phyloP scores from a whole-genome alignment of 2,113 vertebrate species.

The Lepus europaeus region DNA sequence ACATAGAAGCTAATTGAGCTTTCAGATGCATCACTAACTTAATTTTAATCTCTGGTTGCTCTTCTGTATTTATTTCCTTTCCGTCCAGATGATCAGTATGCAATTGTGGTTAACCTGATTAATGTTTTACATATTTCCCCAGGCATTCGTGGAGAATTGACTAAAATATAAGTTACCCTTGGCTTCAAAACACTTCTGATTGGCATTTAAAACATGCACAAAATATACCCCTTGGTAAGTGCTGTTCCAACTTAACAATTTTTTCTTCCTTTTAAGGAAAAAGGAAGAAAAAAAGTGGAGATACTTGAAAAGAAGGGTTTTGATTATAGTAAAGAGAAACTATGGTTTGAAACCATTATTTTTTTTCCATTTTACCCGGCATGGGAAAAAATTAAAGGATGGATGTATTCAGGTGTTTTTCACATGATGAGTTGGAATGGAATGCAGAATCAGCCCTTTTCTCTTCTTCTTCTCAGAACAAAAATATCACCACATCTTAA shows the following conservation, averaged over 20 bases:
- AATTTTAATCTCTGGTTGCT: constrained; percentile 72
- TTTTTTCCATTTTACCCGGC: constrained; percentile 62
- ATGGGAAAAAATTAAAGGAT: constrained; percentile 33
- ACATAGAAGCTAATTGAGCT: constrained; percentile 47
- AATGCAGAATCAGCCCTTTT: constrained; percentile 61
- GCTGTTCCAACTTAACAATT: constrained; percentile 37
- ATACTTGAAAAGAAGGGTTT: constrained; percentile 48
- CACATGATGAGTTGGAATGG: constrained; percentile 41
- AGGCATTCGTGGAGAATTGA: constrained; percentile 64
- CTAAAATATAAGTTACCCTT: constrained; percentile 68
- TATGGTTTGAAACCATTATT: constrained; percentile 46
- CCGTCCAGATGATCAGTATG: constrained; percentile 48
- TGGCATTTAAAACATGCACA: constrained; percentile 69
- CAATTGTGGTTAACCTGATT: constrained; percentile 67
- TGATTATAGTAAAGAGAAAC: constrained; percentile 48
- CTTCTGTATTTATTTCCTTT: constrained; percentile 59
- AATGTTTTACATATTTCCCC: constrained; percentile 79
- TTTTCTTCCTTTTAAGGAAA: constrained; percentile 71
- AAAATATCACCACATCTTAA: constrained; percentile 74
- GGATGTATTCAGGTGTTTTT: constrained; percentile 66
- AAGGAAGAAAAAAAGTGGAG: neutral
- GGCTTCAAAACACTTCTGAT: constrained; percentile 70
- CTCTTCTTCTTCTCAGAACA: constrained; percentile 39
- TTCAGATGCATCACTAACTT: constrained; percentile 57
- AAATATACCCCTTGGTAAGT: constrained; percentile 70